These are phyloP conservation scores for Ondatra zibethicus DNA, from an alignment of 2,113 vertebrate species.

Conservation along the genomic window DNA sequence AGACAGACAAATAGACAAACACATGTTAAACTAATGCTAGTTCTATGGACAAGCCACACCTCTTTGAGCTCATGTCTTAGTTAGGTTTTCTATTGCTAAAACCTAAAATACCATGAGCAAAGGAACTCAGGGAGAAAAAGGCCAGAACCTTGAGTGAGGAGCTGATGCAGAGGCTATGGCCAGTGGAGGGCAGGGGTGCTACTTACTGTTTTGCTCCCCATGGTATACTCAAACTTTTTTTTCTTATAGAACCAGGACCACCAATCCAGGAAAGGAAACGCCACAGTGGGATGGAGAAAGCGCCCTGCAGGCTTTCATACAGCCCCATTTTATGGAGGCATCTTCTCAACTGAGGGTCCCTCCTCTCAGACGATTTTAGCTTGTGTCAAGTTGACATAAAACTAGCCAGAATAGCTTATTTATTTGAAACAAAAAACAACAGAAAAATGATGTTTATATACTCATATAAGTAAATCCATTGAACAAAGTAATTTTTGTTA, in stretches of 20 bases:
- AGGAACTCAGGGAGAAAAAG: neutral
- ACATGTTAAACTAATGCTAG: neutral
- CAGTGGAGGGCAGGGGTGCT: neutral
- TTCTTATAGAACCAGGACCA: neutral
- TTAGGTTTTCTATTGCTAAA: neutral
- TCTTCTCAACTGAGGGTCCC: neutral
- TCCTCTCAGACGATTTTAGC: neutral
- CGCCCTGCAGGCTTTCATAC: neutral
- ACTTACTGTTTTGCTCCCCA: neutral
- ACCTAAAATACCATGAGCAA: neutral
- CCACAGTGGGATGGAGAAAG: neutral
- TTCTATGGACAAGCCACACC: neutral
- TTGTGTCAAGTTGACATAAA: neutral
- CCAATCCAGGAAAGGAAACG: neutral
- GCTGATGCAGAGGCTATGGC: neutral
- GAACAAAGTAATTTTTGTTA: neutral
- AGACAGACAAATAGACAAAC: neutral
- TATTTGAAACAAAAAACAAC: neutral
- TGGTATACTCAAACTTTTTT: too few species aligned
- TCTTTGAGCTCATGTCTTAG: neutral
- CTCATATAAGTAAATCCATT: constrained; percentile 10
- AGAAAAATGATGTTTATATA: neutral
- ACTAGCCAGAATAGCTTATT: neutral
- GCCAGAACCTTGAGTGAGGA: neutral
- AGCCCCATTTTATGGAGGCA: neutral